These are phyloP conservation scores for Sebastes taczanowskii DNA, from an alignment of 2,797 vertebrate genomes.

Conservation along the genomic window DNA sequence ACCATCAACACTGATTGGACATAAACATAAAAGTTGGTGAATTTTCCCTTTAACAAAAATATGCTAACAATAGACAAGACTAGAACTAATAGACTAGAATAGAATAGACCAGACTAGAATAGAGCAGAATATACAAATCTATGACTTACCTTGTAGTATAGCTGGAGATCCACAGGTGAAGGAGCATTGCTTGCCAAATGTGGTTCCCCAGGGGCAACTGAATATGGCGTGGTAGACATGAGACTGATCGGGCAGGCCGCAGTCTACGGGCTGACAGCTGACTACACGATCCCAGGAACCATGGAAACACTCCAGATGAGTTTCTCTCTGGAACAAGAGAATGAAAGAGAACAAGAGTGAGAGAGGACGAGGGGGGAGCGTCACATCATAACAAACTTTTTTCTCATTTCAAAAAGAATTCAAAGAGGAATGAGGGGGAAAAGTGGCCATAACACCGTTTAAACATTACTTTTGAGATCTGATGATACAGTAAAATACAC, in stretches of 20 bases:
- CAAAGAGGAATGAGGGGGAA: not conserved
- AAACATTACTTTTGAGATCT: not conserved
- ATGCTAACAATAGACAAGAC: not conserved
- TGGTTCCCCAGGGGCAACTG: conserved; percentile 89
- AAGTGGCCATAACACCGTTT: not conserved
- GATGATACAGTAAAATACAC: not conserved
- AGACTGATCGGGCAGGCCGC: conserved; percentile 86
- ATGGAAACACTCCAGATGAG: conserved; percentile 84
- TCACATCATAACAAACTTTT: not conserved
- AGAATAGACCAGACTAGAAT: not conserved
- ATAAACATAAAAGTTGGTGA: not conserved
- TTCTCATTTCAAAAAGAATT: not conserved
- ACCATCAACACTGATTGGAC: not conserved
- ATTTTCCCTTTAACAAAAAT: not conserved
- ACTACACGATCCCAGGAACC: conserved; percentile 89
- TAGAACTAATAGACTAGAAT: not conserved
- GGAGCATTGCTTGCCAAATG: conserved; percentile 88
- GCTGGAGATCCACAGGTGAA: conserved; percentile 92
- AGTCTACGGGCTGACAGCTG: conserved; percentile 88
- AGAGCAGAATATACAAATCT: not conserved
- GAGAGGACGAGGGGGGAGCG: not conserved
- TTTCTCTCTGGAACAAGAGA: conserved; percentile 73
- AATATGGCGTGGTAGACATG: conserved; percentile 91
- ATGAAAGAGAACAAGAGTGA: not conserved
- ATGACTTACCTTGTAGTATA: conserved; percentile 89